A percentile compares a stretch with the other conserved stretches of the same genome.
Evolutionary conservation across 2,797 vertebrate genomes (phyloP).

Genomic region (Pampus argenteus): DNA sequence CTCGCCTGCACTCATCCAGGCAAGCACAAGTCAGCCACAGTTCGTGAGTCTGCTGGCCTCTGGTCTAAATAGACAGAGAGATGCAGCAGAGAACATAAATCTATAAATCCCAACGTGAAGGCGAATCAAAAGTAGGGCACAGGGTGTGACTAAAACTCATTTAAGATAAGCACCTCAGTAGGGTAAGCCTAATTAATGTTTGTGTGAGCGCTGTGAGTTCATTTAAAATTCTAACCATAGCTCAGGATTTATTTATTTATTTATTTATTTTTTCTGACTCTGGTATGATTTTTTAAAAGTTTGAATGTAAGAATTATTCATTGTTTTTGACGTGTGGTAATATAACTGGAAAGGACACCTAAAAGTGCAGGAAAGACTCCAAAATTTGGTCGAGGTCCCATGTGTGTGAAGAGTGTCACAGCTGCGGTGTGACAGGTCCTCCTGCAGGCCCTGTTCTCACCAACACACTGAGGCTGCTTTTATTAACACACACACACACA

Average conservation of each 20-base stretch:
- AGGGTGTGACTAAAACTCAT: constrained; percentile 8
- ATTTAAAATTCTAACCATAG: neutral
- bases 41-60: constrained; percentile 60
- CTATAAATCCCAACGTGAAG: constrained; percentile 33
- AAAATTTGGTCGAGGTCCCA: constrained; percentile 65
- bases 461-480: constrained; percentile 83
- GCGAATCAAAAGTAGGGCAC: constrained; percentile 8
- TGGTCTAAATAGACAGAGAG: constrained; percentile 52
- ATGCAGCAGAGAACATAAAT: constrained; percentile 9
- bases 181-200: constrained; percentile 12
- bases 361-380: constrained; percentile 52
- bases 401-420: constrained; percentile 73
- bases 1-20: constrained; percentile 73
- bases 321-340: constrained; percentile 29
- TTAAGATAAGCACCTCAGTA: constrained; percentile 12
- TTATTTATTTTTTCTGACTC: too few species aligned
- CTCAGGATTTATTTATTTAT: too few species aligned
- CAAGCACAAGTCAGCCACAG: constrained; percentile 66
- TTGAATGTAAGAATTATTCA: constrained; percentile 13
- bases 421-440: constrained; percentile 80
- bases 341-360: constrained; percentile 58
- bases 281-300: constrained; percentile 8
- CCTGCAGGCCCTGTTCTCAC: constrained; percentile 76
- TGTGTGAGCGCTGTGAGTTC: neutral
- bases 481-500: constrained; percentile 85